Percentiles rank a stretch among this genome's conserved stretches.
Evolutionary conservation across 1,140 invertebrate species (phyloP).

Genomic region (Ceratosolen solmsi): DNA sequence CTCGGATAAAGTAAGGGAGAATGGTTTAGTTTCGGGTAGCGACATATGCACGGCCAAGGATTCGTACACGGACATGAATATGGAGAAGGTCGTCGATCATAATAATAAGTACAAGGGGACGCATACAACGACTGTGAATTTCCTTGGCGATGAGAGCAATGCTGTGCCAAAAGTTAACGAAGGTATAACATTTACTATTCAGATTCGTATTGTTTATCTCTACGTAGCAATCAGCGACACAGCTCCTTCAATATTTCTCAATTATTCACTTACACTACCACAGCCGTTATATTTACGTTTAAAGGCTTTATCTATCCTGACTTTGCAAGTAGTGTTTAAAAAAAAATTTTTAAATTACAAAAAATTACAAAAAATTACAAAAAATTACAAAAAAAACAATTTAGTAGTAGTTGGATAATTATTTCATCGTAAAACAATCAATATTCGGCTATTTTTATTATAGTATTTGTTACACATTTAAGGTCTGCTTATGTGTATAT

Average conservation of each 20-base stretch:
- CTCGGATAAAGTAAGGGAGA: background rate
- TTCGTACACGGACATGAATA: constrained; percentile 1
- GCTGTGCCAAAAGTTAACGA: constrained; percentile 4
- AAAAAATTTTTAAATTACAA: background rate
- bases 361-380: background rate
- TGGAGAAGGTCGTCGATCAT: background rate
- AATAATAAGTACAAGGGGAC: constrained; percentile 9
- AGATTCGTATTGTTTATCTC: background rate
- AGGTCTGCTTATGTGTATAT: no score
- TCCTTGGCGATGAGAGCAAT: constrained; percentile 27
- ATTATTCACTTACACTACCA: background rate
- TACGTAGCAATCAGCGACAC: background rate
- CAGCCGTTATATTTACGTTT: background rate
- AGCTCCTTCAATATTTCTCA: background rate
- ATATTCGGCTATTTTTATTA: no score
- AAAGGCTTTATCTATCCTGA: no score
- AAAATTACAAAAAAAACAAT: background rate
- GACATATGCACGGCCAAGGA: background rate
- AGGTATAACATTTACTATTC: constrained; percentile 25
- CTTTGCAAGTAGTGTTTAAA: background rate
- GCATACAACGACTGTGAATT: constrained; percentile 35
- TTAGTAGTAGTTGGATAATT: no score
- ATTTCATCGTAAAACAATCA: no score
- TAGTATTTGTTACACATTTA: no score
- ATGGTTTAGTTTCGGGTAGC: background rate